phyloP scores from a whole-genome alignment of 2,113 vertebrate species.

The Dicerorhinus sumatrensis region DNA sequence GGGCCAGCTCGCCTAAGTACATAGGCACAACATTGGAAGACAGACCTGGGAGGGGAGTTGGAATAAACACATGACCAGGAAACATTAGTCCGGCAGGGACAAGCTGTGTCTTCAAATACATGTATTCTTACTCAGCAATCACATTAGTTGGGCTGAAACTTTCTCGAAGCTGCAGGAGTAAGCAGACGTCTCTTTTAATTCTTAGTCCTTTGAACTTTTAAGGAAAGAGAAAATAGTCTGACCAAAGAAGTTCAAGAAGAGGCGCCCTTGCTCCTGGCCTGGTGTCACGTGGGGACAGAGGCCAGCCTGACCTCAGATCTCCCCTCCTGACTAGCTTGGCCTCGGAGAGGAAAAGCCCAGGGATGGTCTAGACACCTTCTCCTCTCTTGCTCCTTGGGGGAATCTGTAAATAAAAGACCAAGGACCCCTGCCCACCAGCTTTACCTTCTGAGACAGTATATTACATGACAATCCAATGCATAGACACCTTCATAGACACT shows the following conservation, averaged over 20 bases:
- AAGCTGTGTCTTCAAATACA: not conserved
- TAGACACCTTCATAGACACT: rapidly evolving
- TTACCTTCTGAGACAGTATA: not conserved
- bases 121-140: not conserved
- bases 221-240: not conserved
- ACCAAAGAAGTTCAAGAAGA: not conserved
- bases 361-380: not conserved
- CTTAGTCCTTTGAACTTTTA: not conserved
- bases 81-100: rapidly evolving
- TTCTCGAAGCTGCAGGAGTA: not conserved
- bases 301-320: not conserved
- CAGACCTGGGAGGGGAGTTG: slow-evolving; percentile 87
- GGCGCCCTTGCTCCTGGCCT: not conserved
- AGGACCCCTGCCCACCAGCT: not conserved
- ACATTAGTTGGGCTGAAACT: not conserved
- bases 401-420: not conserved
- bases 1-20: slow-evolving; percentile 97
- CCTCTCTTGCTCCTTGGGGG: not conserved
- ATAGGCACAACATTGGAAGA: slow-evolving; percentile 97
- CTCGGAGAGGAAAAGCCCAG: not conserved
- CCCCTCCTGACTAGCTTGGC: no score
- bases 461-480: not conserved
- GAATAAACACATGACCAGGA: not conserved
- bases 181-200: not conserved
- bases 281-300: not conserved